Evolutionary conservation across 2,888 invertebrate species (phyloP).

Genomic region (Drosophila dives): DNA sequence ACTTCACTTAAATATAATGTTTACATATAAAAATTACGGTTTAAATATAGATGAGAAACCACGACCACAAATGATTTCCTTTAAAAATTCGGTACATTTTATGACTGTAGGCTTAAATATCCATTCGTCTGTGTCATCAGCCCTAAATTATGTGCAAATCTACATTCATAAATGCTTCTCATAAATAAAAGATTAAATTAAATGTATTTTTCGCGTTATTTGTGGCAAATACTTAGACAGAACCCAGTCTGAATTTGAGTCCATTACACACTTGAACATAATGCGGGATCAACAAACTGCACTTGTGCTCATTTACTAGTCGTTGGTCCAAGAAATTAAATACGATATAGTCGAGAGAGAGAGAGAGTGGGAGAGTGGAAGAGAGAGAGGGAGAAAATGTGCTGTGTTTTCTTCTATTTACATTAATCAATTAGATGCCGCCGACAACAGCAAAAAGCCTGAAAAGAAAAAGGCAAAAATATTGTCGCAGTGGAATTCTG

Average conservation of each 20-base stretch:
- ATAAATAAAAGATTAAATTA: constrained; percentile 4
- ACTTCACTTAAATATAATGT: background rate
- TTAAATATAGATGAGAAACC: background rate
- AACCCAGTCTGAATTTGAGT: constrained; percentile 30
- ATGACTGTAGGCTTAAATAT: background rate
- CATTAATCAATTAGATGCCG: constrained; percentile 75
- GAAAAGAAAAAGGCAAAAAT: constrained; percentile 35
- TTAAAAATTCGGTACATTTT: background rate
- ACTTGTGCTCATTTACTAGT: constrained; percentile 20
- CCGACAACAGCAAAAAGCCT: constrained; percentile 25
- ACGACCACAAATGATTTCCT: background rate
- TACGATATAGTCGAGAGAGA: constrained; percentile 30
- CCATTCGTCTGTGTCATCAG: background rate
- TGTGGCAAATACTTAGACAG: constrained; percentile 37
- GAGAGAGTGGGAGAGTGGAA: background rate
- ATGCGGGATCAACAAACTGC: constrained; percentile 51
- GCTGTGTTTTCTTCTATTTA: constrained; percentile 52
- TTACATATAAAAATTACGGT: background rate
- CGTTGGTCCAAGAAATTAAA: constrained; percentile 44
- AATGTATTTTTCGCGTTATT: constrained; percentile 12
- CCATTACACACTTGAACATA: constrained; percentile 33
- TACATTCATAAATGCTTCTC: background rate
- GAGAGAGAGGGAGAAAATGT: background rate
- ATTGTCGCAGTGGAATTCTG: constrained; percentile 42
- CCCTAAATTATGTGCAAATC: background rate